Evolutionary conservation across 2,797 vertebrate genomes (phyloP), one percentile per base, ranked within the genome.

Genomic region (Cichlasoma orientale): DNA sequence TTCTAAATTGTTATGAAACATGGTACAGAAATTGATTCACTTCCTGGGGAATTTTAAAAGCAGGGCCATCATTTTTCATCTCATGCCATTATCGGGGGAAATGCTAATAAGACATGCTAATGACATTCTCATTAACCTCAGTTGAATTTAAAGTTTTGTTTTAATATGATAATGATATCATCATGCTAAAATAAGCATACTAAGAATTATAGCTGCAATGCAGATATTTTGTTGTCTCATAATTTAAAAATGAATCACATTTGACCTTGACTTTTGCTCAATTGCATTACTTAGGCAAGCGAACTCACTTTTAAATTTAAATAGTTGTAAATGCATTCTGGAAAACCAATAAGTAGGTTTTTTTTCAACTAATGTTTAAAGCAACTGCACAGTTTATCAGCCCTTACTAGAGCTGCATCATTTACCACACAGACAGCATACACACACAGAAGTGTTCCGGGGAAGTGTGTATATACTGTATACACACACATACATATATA

Each of bases 361-460:
- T 66, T 59, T 72, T 44, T 38, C 58, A 66, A 69, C 52, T n/a
- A 29, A 57, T 61, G 31, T 53, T 63, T 4, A 44, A 80, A 59
- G 56, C 59, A 69, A 41, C 53, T 47, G 79, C 36, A 38, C 72
- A 38, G 44, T 74, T 82, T 52, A 31, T 36, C 29, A 52, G 36
- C 54, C 12, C n/a, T 70, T 31, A 50, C 56, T 69, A 55, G 52
- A 61, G 53, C 56, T 52, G 73, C 36, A 74, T 82, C 19, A 12
- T 86, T 88, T 83, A 84, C 78, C 41, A 72, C 80, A 61, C 25
- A 23, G 53, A 27, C 27, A 27, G 4, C 27, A 27, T 27, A 27
- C 3, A 27, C 27, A 27, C 27, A 27, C n/a, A n/a, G n/a, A n/a
- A 3, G 27, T 27, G 27, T 27, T 27, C 27, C 27, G 27, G 27